Evolutionary conservation across 2,113 vertebrate genomes (phyloP).

Genomic region (Dolichallabes microphthalmus): DNA sequence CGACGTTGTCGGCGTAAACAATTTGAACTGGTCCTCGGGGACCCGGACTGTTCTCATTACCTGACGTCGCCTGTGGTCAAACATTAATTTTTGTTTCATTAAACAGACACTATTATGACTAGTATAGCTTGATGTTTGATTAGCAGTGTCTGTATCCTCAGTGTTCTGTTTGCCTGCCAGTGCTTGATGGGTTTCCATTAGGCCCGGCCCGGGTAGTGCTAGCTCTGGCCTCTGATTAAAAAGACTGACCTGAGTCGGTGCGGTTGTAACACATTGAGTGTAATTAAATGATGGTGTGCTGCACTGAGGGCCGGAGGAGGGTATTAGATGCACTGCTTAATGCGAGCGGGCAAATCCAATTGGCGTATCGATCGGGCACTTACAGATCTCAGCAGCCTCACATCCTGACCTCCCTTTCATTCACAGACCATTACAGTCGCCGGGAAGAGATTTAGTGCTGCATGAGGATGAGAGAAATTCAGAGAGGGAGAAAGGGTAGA

Average conservation of each 20-base stretch:
- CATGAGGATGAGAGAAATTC: slow-evolving; percentile 43
- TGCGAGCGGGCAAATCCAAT: slow-evolving; percentile 68
- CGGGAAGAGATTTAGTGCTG: slow-evolving; percentile 60
- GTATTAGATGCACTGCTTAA: slow-evolving; percentile 70
- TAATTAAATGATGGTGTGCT: slow-evolving; percentile 66
- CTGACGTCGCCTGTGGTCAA: slow-evolving; percentile 19
- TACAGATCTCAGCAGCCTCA: slow-evolving; percentile 67
- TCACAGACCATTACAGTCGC: slow-evolving; percentile 67
- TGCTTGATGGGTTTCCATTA: slow-evolving; percentile 11
- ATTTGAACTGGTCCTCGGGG: slow-evolving; percentile 19
- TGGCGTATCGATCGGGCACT: slow-evolving; percentile 66
- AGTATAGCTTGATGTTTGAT: neutral
- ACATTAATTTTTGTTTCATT: neutral
- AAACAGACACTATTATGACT: slow-evolving; percentile 4
- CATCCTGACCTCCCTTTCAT: slow-evolving; percentile 70
- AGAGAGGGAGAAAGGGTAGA: slow-evolving; percentile 17
- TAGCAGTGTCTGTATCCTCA: neutral
- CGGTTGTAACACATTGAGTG: slow-evolving; percentile 55
- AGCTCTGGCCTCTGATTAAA: slow-evolving; percentile 56
- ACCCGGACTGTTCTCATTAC: slow-evolving; percentile 24
- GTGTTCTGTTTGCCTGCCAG: neutral
- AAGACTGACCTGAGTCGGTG: slow-evolving; percentile 57
- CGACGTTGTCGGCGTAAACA: slow-evolving; percentile 21
- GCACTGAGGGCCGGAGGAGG: slow-evolving; percentile 54
- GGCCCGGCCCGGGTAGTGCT: neutral